Percentiles rank a stretch among this genome's conserved stretches.
Conservation (phyloP, 2,797 vertebrate species). For the Dermochelys coriacea region DNA sequence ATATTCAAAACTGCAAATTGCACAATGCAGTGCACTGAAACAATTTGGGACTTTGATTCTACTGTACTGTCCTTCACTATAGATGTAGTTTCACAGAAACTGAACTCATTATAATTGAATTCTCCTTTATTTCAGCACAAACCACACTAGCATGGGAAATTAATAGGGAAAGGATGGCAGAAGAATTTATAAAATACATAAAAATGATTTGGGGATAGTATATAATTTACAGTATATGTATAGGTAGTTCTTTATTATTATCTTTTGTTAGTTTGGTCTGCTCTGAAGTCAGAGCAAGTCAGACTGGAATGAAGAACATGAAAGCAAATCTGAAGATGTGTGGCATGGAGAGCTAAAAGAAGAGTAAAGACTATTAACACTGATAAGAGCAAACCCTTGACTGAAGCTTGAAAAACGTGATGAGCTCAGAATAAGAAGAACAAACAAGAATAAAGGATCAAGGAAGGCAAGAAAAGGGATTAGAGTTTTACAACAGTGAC, state of each 20-base stretch:
- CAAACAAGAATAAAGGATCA: slow-evolving; percentile 50
- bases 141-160: background rate
- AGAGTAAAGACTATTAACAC: slow-evolving; percentile 67
- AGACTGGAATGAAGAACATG: slow-evolving; percentile 84
- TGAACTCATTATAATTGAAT: background rate
- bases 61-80: background rate
- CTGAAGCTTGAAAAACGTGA: slow-evolving; percentile 65
- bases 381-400: slow-evolving; percentile 60
- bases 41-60: accelerated
- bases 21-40: background rate
- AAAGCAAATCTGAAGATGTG: slow-evolving; percentile 77
- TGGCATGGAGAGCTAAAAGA: slow-evolving; percentile 69
- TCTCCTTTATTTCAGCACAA: background rate
- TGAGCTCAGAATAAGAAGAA: slow-evolving; percentile 71
- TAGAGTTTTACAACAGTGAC: slow-evolving; percentile 53
- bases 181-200: background rate
- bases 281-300: slow-evolving; percentile 86
- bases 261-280: slow-evolving; percentile 88
- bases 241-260: slow-evolving; percentile 85
- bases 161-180: slow-evolving; percentile 18
- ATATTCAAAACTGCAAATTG: background rate
- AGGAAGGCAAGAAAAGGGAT: slow-evolving; percentile 60
- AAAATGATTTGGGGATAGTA: slow-evolving; percentile 34
- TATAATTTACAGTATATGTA: slow-evolving; percentile 64
- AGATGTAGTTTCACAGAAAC: slow-evolving; percentile 5